Percentiles rank a stretch among this genome's conserved stretches.
phyloP scores from a whole-genome alignment of 2,113 vertebrate genomes.

The Hemicordylus capensis region DNA sequence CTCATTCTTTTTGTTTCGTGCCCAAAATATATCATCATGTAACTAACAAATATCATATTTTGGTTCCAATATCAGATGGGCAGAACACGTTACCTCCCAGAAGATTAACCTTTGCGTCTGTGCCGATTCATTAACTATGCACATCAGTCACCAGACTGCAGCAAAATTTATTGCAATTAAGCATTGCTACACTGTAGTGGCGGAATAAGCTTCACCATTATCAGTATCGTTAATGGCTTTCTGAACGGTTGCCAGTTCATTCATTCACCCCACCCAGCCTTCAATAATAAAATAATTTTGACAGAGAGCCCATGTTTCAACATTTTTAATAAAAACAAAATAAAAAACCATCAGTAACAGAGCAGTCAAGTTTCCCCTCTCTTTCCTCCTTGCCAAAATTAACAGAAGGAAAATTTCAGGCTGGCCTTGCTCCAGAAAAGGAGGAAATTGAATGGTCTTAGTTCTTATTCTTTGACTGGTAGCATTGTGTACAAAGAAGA shows the following conservation, averaged over 20 bases:
- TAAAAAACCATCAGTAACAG: slow-evolving; percentile 83
- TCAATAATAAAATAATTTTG: slow-evolving; percentile 87
- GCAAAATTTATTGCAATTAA: slow-evolving; percentile 79
- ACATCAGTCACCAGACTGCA: slow-evolving; percentile 72
- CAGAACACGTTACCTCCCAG: slow-evolving; percentile 77
- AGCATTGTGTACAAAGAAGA: slow-evolving; percentile 80
- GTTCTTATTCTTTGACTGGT: slow-evolving; percentile 83
- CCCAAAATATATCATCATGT: slow-evolving; percentile 83
- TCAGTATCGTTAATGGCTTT: slow-evolving; percentile 80
- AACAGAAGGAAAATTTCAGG: slow-evolving; percentile 84
- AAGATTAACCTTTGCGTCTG: slow-evolving; percentile 79
- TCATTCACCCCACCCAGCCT: slow-evolving; percentile 80
- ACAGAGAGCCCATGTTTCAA: slow-evolving; percentile 82
- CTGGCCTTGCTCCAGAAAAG: slow-evolving; percentile 78
- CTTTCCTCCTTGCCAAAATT: slow-evolving; percentile 82
- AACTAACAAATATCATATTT: slow-evolving; percentile 82
- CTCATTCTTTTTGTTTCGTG: slow-evolving; percentile 75
- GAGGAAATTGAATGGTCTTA: slow-evolving; percentile 81
- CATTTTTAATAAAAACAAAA: slow-evolving; percentile 90
- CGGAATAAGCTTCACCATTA: slow-evolving; percentile 77
- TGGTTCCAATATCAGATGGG: slow-evolving; percentile 81
- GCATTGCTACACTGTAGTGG: slow-evolving; percentile 67
- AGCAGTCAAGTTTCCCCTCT: slow-evolving; percentile 81
- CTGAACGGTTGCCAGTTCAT: slow-evolving; percentile 77
- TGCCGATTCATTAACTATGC: slow-evolving; percentile 79